Percentiles rank a stretch among this genome's conserved stretches.
Conservation (phyloP, 2,113 vertebrate genomes). For the Rynchops niger region DNA sequence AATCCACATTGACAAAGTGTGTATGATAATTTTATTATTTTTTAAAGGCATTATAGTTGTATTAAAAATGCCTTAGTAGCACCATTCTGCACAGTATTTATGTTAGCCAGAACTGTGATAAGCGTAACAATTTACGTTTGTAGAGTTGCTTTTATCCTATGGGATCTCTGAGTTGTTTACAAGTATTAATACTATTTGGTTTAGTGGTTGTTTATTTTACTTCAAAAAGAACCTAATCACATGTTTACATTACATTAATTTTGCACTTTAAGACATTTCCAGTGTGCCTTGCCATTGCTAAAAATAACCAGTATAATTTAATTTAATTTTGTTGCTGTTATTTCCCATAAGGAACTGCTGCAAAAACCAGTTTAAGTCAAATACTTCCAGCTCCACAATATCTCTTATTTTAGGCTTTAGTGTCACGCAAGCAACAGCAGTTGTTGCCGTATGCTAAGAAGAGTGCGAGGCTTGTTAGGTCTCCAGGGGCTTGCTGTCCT, state of each 20-base stretch:
- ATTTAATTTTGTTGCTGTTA: background rate
- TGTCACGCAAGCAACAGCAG: background rate
- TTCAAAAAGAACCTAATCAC: background rate
- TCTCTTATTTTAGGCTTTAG: background rate
- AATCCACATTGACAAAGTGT: background rate
- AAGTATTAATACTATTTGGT: background rate
- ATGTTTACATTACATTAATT: background rate
- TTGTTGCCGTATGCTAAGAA: background rate
- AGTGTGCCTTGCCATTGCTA: background rate
- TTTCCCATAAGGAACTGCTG: background rate
- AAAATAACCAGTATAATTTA: background rate
- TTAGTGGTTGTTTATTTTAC: background rate
- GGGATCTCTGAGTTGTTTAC: background rate
- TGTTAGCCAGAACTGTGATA: background rate
- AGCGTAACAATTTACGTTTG: background rate
- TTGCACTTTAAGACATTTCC: background rate
- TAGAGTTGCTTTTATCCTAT: background rate
- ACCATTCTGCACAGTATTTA: background rate
- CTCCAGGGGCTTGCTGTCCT: background rate
- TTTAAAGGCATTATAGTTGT: background rate
- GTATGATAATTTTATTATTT: background rate
- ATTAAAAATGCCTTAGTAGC: background rate
- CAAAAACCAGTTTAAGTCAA: conserved; percentile 7
- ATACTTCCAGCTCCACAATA: background rate
- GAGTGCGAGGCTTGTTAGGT: accelerated